Percentiles rank a stretch among this genome's conserved stretches.
Conservation (phyloP, 1,140 invertebrate genomes). For the Bombus terrestris region DNA sequence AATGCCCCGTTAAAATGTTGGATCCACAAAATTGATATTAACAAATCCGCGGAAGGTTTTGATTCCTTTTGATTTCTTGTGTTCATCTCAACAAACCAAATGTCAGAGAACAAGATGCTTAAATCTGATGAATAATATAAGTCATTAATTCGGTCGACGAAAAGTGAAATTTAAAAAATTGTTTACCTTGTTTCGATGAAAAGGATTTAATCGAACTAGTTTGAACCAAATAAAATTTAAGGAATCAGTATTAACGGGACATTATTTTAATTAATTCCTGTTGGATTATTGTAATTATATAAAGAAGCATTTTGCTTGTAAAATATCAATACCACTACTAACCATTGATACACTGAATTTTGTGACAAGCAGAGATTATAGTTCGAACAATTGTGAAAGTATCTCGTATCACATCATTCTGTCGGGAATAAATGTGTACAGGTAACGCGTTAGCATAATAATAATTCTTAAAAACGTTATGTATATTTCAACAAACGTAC, state of each 20-base stretch:
- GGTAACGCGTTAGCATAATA: slow-evolving; percentile 25
- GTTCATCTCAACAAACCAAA: not conserved
- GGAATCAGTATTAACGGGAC: not conserved
- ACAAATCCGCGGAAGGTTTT: not conserved
- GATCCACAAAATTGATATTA: not conserved
- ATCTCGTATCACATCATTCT: slow-evolving; percentile 38
- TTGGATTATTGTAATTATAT: slow-evolving; percentile 6
- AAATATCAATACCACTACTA: slow-evolving; percentile 1
- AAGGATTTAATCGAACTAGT: not conserved
- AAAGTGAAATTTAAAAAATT: not conserved
- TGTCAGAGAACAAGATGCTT: not conserved
- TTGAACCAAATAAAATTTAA: not conserved
- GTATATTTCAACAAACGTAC: slow-evolving; percentile 57
- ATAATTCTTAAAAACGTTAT: slow-evolving; percentile 45
- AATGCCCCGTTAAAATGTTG: not conserved
- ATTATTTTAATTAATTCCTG: not conserved
- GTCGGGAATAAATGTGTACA: slow-evolving; percentile 11
- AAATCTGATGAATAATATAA: not conserved
- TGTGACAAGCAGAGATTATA: slow-evolving; percentile 22
- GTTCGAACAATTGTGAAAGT: not conserved
- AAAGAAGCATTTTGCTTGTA: not conserved
- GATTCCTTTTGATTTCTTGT: not conserved
- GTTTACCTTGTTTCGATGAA: not conserved
- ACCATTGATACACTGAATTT: not conserved
- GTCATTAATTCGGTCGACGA: not conserved